Evolutionary conservation across 2,797 vertebrate genomes (phyloP).

Genomic region (Sibirionetta formosa): DNA sequence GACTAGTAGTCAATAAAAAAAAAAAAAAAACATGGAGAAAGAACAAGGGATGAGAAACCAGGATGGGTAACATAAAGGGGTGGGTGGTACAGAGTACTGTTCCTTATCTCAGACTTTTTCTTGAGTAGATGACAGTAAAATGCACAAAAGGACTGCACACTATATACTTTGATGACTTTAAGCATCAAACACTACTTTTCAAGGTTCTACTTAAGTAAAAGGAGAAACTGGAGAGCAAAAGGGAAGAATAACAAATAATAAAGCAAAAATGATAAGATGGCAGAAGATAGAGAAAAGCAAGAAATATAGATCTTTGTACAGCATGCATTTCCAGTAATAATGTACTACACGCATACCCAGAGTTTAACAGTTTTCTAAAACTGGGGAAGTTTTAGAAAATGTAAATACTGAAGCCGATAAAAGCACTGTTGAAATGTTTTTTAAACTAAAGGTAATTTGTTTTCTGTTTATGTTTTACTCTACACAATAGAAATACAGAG

Average conservation of each 20-base stretch:
- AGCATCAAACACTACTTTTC: background rate
- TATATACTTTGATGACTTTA: background rate
- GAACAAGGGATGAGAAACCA: background rate
- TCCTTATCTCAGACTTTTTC: background rate
- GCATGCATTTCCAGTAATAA: background rate
- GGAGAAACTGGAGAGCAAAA: background rate
- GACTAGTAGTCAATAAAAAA: background rate
- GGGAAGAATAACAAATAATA: background rate
- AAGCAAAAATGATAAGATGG: slow-evolving; percentile 4
- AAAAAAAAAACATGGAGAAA: background rate
- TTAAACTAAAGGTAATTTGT: background rate
- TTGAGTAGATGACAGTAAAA: background rate
- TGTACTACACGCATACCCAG: background rate
- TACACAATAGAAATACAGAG: background rate
- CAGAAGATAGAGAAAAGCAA: background rate
- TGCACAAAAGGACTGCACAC: background rate
- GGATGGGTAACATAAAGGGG: background rate
- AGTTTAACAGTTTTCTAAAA: background rate
- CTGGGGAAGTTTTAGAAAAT: background rate
- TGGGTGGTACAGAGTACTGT: background rate
- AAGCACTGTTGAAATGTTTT: background rate
- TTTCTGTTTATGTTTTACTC: background rate
- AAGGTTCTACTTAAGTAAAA: background rate
- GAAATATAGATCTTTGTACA: background rate
- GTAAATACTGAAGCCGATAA: background rate